Base-by-base conservation (phyloP, 2,797 vertebrate genomes). In the Darevskia nairensis region DNA sequence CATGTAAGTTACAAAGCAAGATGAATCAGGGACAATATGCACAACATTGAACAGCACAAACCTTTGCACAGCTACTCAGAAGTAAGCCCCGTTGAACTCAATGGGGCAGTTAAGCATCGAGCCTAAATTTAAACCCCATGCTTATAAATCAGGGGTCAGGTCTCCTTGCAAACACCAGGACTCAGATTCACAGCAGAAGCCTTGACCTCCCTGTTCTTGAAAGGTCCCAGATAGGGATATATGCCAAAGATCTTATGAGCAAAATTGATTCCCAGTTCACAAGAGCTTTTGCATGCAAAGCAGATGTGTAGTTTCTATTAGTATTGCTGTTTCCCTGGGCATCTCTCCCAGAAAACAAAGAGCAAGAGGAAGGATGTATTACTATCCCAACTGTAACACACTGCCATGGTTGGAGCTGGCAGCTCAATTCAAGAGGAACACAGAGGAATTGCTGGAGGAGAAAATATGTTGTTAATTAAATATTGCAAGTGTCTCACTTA, bases 401-500 rank as follows among this genome's bases (percentile, higher is more conserved):
- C 23, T 17, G 32, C 13, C 68, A 25, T 72, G 4, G 46, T 59
- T 4, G 15, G 21, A 39, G 64, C 35, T 35, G 50, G 46, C 68
- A 71, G 87, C 29, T 84, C 50, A 19, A 29, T 68, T 76, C 71
- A 74, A 13, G 27, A 32, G 44, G 64, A 77, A 46, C 68, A 46
- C 27, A 32, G 8, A 39, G 59, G 41, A 74, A 78, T n/a, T 69
- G 46, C 76, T 80, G 23, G 7, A 64, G 50, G 25, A 41, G 74
- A 27, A 55, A 81, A 75, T 59, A 74, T 74, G 82, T 85, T 46
- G 82, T 75, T 75, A 50, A 85, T 80, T 76, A 80, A 39, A 17
- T 75, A 17, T 46, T 87, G 50, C 69, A 27, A n/a, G 35, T 80
- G 32, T 80, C 23, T 87, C 23, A 46, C 35, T 55, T 79, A 61